Evolutionary conservation across 1,140 invertebrate species (phyloP).

Genomic region (Penaeus chinensis): DNA sequence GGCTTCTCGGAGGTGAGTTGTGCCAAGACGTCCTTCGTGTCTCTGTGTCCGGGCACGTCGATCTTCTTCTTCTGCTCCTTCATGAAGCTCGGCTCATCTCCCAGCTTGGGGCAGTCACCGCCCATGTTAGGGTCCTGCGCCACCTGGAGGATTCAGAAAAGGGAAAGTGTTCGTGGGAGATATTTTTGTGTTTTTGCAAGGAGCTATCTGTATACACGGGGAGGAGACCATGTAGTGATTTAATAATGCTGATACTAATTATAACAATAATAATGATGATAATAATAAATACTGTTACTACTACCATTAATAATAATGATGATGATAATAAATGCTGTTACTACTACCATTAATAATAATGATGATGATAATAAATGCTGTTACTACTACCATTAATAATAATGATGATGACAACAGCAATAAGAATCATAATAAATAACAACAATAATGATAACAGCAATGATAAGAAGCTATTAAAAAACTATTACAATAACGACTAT

Average conservation of each 20-base stretch:
- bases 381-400: no score
- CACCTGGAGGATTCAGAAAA: slow-evolving; percentile 23
- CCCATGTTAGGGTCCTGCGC: slow-evolving; percentile 45
- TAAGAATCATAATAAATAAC: no score
- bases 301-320: background rate
- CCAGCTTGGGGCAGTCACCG: slow-evolving; percentile 38
- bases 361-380: no score
- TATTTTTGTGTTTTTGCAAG: background rate
- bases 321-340: no score
- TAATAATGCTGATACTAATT: no score
- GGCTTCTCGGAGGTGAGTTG: slow-evolving; percentile 54
- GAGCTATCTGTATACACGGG: background rate
- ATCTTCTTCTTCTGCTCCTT: slow-evolving; percentile 53
- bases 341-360: no score
- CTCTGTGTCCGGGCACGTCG: slow-evolving; percentile 58
- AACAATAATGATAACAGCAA: no score
- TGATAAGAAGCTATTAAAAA: no score
- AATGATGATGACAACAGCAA: no score
- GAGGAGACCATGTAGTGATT: background rate
- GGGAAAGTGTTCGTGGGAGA: background rate
- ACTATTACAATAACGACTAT: no score
- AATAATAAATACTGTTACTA: background rate
- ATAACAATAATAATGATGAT: no score
- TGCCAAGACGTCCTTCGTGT: slow-evolving; percentile 61
- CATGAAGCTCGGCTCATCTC: slow-evolving; percentile 60